Conservation (phyloP, 2,888 invertebrate species). For the Parnassius smintheus region DNA sequence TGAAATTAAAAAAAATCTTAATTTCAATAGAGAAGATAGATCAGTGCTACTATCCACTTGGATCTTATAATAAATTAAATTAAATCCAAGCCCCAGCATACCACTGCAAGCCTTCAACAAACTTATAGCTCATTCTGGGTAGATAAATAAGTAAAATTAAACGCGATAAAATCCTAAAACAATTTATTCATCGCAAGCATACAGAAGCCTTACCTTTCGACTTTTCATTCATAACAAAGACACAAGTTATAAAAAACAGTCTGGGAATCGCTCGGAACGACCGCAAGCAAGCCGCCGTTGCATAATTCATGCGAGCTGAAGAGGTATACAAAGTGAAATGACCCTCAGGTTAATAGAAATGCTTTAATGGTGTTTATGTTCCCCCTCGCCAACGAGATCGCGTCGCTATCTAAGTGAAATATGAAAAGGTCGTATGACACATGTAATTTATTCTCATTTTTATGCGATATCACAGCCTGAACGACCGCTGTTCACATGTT, state of each 20-base stretch:
- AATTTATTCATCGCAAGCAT: no score
- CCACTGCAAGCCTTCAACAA: no score
- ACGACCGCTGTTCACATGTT: constrained; percentile 1
- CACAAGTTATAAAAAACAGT: constrained; percentile 12
- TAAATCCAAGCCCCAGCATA: no score
- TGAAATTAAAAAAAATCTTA: no score
- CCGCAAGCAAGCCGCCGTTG: constrained; percentile 31
- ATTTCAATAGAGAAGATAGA: no score
- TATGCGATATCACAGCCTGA: background rate
- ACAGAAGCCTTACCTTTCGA: no score
- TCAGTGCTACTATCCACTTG: no score
- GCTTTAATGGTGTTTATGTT: constrained; percentile 45
- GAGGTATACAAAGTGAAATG: constrained; percentile 54
- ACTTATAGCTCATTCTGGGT: no score
- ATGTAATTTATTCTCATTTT: constrained; percentile 11
- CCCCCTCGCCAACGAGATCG: constrained; percentile 24
- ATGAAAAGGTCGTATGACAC: constrained; percentile 23
- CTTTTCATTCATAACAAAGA: background rate
- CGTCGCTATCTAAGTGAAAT: constrained; percentile 1
- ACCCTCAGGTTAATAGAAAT: constrained; percentile 68
- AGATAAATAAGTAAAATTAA: no score
- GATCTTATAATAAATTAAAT: no score
- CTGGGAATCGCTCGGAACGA: background rate
- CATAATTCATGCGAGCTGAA: constrained; percentile 53
- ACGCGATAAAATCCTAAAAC: no score